Base-by-base conservation (phyloP, 2,113 vertebrate genomes). In the Spermophilus dauricus region DNA sequence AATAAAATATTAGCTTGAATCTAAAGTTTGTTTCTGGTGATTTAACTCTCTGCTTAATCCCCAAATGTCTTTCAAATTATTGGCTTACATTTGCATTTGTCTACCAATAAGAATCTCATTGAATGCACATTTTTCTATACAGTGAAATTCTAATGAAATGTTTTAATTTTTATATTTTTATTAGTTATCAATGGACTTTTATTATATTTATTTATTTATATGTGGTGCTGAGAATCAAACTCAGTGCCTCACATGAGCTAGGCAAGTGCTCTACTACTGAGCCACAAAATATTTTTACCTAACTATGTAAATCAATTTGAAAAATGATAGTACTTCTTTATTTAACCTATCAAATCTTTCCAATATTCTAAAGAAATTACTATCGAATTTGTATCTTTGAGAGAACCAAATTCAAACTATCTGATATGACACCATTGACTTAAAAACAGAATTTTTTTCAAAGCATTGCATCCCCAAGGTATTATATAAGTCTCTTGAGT, bases 1-100 rank as follows among this genome's bases (percentile, higher is more conserved):
- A 94, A 53, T 80, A 83, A 89, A 95, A 58, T 72, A 13, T 70
- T 94, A 81, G 6, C 24, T 85, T 75, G 75, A 78, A 75, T n/a
- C 14, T 17, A 39, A 10, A 39, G 86, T 94, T 94, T 86, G 26
- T 77, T 94, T 14, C 63, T 73, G 53, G 73, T 76, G 10, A 73
- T 83, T 83, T 42, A 63, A 63, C 8, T 89, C 45, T 91, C 61
- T 86, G 77, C 20, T 89, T n/a, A 76, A 39, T 78, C 73, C 32
- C 16, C 5, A 76, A 95, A 32, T 91, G 13, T 39, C 63, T 93
- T 77, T 87, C 39, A 75, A 75, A 81, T 84, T 84, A 92, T 22
- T 61, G 51, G 34, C 22, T 86, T 67, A 24, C 0, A 89, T 90
- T 78, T 92, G 9, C 12, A 2, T 56, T 6, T 73, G 53, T 51